These are phyloP conservation scores for Teleogryllus occipitalis DNA, from an alignment of 1,140 invertebrate genomes.

Conservation along the genomic window DNA sequence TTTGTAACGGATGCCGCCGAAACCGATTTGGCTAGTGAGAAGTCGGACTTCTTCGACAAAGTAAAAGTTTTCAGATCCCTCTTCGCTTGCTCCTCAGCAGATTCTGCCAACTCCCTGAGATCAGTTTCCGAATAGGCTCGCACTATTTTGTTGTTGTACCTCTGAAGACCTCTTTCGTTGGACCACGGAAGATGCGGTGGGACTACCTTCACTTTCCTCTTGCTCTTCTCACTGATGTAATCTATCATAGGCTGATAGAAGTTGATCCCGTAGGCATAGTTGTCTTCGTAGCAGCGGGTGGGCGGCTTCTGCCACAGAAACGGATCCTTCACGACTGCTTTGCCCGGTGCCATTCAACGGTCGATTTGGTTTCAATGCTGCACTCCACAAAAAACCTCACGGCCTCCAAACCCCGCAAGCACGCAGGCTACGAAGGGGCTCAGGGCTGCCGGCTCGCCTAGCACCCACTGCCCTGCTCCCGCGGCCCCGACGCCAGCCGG, in stretches of 20 bases:
- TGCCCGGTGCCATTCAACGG: not conserved
- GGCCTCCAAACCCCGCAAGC: too few species aligned
- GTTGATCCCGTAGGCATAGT: conserved; percentile 70
- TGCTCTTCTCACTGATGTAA: conserved; percentile 53
- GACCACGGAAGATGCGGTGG: conserved; percentile 62
- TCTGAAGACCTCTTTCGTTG: conserved; percentile 55
- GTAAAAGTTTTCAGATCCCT: conserved; percentile 48
- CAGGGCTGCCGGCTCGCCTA: not conserved
- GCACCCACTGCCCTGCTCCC: not conserved
- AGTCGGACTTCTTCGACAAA: conserved; percentile 51
- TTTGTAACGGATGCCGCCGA: conserved; percentile 54
- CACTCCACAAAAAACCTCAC: too few species aligned
- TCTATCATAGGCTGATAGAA: conserved; percentile 78
- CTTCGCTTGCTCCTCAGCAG: conserved; percentile 55
- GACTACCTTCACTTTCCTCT: conserved; percentile 40
- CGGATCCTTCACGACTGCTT: not conserved
- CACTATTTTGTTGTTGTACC: conserved; percentile 38
- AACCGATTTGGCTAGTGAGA: conserved; percentile 55
- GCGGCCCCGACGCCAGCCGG: not conserved
- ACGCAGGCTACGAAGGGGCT: too few species aligned
- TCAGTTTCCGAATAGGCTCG: conserved; percentile 41
- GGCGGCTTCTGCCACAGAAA: conserved; percentile 43
- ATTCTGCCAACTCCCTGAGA: conserved; percentile 49
- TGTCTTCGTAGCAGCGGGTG: conserved; percentile 64
- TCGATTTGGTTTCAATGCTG: too few species aligned